Conservation (phyloP, 1,140 invertebrate species). For the Papilio xuthus region DNA sequence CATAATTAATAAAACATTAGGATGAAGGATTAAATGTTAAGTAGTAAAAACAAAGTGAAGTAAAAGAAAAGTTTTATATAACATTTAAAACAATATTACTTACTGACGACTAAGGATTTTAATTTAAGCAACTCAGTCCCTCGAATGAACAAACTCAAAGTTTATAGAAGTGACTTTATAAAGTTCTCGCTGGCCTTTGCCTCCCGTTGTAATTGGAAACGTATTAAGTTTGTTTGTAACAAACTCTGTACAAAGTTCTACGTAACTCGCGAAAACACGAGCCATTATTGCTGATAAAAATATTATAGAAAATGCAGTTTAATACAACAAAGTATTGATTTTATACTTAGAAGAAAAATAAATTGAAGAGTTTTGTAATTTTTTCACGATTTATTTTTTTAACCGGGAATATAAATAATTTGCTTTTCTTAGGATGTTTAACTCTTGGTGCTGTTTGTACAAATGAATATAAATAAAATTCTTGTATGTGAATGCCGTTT, state of each 20-base stretch:
- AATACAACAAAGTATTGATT: not conserved
- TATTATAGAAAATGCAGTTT: constrained; percentile 16
- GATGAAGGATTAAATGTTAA: not conserved
- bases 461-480: constrained; percentile 10
- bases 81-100: constrained; percentile 4
- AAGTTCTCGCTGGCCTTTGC: constrained; percentile 25
- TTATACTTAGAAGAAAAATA: too few relatives aligned
- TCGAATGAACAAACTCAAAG: constrained; percentile 14
- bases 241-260: constrained; percentile 17
- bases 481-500: not conserved
- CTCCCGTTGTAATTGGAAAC: constrained; percentile 32
- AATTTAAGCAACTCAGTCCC: constrained; percentile 24
- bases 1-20: too few relatives aligned
- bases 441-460: not conserved
- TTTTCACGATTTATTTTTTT: not conserved
- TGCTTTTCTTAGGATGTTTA: not conserved
- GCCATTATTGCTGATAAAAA: constrained; percentile 20
- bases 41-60: too few relatives aligned
- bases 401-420: not conserved
- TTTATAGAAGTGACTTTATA: constrained; percentile 27
- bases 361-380: too few relatives aligned
- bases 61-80: not conserved
- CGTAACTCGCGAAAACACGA: not conserved
- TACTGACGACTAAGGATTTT: not conserved
- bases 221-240: constrained; percentile 34